Evolutionary conservation across 2,113 vertebrate genomes (phyloP), one percentile per base, ranked within the genome.

Genomic region (Formicarius rufipectus): DNA sequence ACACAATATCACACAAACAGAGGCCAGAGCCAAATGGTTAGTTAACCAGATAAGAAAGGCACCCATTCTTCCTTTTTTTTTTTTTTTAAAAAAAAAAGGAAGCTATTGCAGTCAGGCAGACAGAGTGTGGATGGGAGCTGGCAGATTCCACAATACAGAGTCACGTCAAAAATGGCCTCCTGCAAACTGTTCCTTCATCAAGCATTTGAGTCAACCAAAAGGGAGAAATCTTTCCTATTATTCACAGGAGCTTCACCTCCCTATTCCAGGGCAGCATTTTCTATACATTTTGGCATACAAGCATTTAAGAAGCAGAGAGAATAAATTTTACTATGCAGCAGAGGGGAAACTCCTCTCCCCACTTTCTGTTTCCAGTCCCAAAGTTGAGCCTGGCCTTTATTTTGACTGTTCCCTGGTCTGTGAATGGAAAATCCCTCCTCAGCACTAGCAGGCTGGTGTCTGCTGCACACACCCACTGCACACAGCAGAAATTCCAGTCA

Each of bases 401-500:
- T 93, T 96, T 96, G 95, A 95, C 94, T 96, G 96, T 92, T 96
- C 96, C 96, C 75, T 90, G 87, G 90, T 79, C 96, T 94, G 85
- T 95, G 93, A 97, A 96, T 92, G 96, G 95, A 97, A 97, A 97
- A 97, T 97, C 94, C 94, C 94, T 95, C 49, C 97, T 96, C 91
- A 96, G 96, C 90, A 95, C 84, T 90, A 94, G 91, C 95, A 96
- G 87, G 91, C 91, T 95, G 87, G 82, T 97, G 95, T 94, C 96
- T 96, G 97, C 94, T 83, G 95, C 90, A 97, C 96, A 97, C 97
- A 97, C 97, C 95, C 97, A 97, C 95, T 87, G 87, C 97, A 97
- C 92, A 97, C 95, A 97, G 91, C 82, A 97, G 96, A 97, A 95
- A 85, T 97, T 97, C 94, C 96, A 97, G 87, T 97, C 97, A 97